Evolutionary conservation across 2,113 vertebrate genomes (phyloP), one percentile per base, ranked within the genome.

Genomic region (Vimba vimba): DNA sequence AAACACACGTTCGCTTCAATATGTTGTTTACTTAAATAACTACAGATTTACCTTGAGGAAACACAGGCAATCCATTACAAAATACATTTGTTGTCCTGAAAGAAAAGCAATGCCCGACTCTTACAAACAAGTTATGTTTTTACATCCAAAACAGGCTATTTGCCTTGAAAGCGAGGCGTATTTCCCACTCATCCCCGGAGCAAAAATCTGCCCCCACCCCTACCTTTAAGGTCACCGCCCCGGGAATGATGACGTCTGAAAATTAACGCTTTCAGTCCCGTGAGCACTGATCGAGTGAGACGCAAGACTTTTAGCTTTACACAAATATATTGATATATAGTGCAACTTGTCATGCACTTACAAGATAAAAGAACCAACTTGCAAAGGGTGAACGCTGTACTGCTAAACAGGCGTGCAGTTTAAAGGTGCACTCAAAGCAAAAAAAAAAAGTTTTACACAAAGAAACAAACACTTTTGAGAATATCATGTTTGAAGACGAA

Each of bases 241-340:
- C 92, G 86, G 89, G 91, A 92, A 85, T 85, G 19, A 86, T 92
- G 92, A 94, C 95, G 93, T 95, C 92, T 93, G 88, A 82, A 76
- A 60, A 30, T 95, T 95, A 95, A 94, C 95, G 93, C 94, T 50
- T 93, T 89, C 93, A 15, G 85, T 83, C 36, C 92, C 91, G 83
- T 36, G 39, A 62, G 66, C 33, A 21, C n/a, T 4, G 36, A 11
- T 57, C 10, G 45, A 64, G 62, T n/a, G 4, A 33, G 30, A 68
- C 43, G 0, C 39, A 50, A 2, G 25, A 4, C 33, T 81, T 55
- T 76, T 43, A 62, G 36, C 23, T 75, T 75, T 12, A n/a, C 21
- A 57, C 62, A 27, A 43, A 21, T 10, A 33, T 52, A 3, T 27
- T 27, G 76, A 47, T 52, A 47, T 52, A 68, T 17, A 33, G 3